A percentile compares a stretch with the other conserved stretches of the same genome.
Evolutionary conservation across 1,140 invertebrate species (phyloP).

Genomic region (Cecropterus lyciades): DNA sequence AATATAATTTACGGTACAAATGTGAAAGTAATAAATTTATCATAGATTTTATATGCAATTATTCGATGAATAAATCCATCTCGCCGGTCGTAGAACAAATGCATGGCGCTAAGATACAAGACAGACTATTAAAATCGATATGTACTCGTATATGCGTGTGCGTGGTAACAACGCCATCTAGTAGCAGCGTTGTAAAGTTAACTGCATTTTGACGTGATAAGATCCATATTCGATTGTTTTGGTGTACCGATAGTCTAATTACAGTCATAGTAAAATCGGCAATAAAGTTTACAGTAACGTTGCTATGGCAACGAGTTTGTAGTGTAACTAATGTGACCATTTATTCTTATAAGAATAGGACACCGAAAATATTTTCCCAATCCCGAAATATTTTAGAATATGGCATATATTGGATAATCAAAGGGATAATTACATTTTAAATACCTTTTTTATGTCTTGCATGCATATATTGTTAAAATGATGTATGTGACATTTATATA

Average conservation of each 20-base stretch:
- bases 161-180: not conserved
- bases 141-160: too few species aligned
- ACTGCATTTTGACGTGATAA: too few species aligned
- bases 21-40: constrained; percentile 9
- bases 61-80: constrained; percentile 5
- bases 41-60: constrained; percentile 12
- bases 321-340: not conserved
- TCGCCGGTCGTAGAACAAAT: not conserved
- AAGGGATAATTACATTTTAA: too few species aligned
- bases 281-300: constrained; percentile 57
- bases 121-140: not conserved
- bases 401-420: too few species aligned
- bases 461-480: too few species aligned
- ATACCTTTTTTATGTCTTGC: too few species aligned
- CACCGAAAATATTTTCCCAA: too few species aligned
- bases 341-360: too few species aligned
- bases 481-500: too few species aligned
- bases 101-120: not conserved
- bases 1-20: not conserved
- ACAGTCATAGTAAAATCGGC: constrained; percentile 6
- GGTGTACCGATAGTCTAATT: constrained; percentile 41
- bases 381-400: too few species aligned
- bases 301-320: constrained; percentile 47
- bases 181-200: not conserved
- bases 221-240: not conserved